Conservation (phyloP, 2,888 invertebrate genomes). For the Drosophila fulvimacula region DNA sequence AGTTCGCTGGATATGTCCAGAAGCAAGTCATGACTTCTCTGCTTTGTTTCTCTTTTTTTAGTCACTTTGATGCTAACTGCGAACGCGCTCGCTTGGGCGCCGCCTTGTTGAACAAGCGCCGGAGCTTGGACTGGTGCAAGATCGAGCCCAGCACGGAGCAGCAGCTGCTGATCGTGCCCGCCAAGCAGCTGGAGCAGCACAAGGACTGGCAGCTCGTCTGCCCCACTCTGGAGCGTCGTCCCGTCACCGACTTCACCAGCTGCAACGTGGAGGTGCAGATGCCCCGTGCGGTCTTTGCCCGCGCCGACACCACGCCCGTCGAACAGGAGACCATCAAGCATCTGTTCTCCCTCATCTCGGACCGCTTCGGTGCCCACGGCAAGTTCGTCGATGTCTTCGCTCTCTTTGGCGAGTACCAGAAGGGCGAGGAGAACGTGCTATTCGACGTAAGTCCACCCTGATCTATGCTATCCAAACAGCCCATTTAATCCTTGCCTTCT, state of each 20-base stretch:
- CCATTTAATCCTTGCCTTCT: not conserved
- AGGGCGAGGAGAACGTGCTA: constrained; percentile 77
- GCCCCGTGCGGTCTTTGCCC: constrained; percentile 81
- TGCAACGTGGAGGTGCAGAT: constrained; percentile 83
- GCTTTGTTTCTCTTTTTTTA: constrained; percentile 22
- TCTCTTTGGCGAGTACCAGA: constrained; percentile 82
- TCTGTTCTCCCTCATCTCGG: constrained; percentile 80
- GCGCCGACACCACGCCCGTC: constrained; percentile 70
- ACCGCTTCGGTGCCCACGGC: constrained; percentile 80
- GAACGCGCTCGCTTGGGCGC: constrained; percentile 81
- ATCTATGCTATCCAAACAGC: no score
- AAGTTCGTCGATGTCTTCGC: constrained; percentile 83
- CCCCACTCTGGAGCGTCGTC: constrained; percentile 78
- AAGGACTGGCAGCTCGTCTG: constrained; percentile 83
- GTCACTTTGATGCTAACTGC: constrained; percentile 77
- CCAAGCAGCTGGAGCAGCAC: constrained; percentile 76
- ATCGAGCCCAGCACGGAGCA: constrained; percentile 66
- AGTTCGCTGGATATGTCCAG: not conserved
- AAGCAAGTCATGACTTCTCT: not conserved
- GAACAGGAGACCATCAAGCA: constrained; percentile 83
- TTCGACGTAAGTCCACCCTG: constrained; percentile 78
- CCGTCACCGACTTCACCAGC: constrained; percentile 77
- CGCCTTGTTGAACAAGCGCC: constrained; percentile 80
- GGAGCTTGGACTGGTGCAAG: constrained; percentile 77
- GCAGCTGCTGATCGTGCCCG: constrained; percentile 78